Base-by-base conservation (phyloP, 2,797 vertebrate species). In the Sebastiscus albofasciatus region DNA sequence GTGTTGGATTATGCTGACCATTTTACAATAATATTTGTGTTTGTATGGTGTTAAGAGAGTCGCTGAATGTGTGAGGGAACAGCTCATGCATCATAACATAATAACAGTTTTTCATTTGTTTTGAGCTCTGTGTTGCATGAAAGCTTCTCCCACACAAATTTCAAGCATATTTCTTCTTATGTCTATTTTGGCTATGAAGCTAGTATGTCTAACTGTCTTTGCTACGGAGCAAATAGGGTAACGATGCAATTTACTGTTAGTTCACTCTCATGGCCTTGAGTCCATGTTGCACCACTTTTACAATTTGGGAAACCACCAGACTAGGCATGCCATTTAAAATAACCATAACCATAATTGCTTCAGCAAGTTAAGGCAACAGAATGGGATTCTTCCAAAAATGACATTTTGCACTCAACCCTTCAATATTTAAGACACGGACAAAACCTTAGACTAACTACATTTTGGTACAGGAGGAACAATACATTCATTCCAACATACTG, bases 331-430 rank as follows among this genome's bases (percentile, higher is more conserved):
- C 33, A 39, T 86, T 81, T 34, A 49, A 72, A 84, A 79, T 80
- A 83, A 81, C n/a, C 20, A 73, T 39, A 69, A 71, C 36, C 59
- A 79, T 60, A 76, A 88, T 70, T 80, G 67, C 80, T 72, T 83
- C 36, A 67, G 79, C 24, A 79, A 83, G 62, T 83, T 24, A 68
- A 73, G n/a, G 62, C 52, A 78, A 72, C 31, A 66, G 16, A 36
- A 74, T 67, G 16, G 39, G 26, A 54, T 67, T 79, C 29, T 66
- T 75, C 67, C 36, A 84, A 79, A 83, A 77, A 55, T 42, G 5
- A 77, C 60, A 80, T 70, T 75, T 67, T 64, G 61, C 33, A 62
- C 52, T 72, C 52, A 68, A 59, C 24, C 13, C 14, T 67, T 75
- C 4, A 65, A 72, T 71, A 79, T 62, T 69, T 34, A 74, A 20